These are phyloP conservation scores for Panagrolaimus sp. DNA, from an alignment of 1,140 invertebrate genomes.

Conservation along the genomic window DNA sequence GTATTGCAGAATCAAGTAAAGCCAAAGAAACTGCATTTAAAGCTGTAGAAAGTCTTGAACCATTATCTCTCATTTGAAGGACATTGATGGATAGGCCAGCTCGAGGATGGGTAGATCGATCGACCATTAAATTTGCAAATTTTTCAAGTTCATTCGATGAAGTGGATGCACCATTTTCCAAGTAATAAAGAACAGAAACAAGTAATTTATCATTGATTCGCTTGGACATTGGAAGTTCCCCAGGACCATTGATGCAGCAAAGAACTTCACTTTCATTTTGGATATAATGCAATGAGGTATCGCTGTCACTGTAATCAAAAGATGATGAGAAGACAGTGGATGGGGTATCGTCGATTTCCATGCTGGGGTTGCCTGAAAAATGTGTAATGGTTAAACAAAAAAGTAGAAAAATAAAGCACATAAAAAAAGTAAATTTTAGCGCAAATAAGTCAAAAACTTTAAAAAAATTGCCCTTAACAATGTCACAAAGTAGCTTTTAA, in stretches of 20 bases:
- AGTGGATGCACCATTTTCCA: neutral
- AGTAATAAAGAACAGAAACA: neutral
- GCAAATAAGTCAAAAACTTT: too few species aligned
- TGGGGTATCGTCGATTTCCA: conserved; percentile 2
- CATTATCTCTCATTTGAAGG: neutral
- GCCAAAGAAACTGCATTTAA: neutral
- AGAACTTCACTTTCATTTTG: conserved; percentile 5
- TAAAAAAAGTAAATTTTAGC: neutral
- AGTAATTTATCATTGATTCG: neutral
- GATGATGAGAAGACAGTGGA: neutral
- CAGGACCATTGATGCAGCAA: neutral
- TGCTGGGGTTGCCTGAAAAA: neutral
- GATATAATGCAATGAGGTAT: neutral
- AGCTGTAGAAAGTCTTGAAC: conserved; percentile 2
- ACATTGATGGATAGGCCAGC: neutral
- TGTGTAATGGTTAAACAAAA: neutral
- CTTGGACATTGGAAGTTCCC: neutral
- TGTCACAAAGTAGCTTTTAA: too few species aligned
- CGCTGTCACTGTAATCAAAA: neutral
- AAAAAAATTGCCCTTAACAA: too few species aligned
- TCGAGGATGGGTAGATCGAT: neutral
- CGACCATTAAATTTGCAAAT: neutral
- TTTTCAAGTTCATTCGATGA: neutral
- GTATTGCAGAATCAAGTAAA: neutral
- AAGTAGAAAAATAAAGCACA: neutral